Percentiles rank a stretch among this genome's conserved stretches.
Conservation (phyloP, 2,888 invertebrate genomes). For the Gari tellinella region DNA sequence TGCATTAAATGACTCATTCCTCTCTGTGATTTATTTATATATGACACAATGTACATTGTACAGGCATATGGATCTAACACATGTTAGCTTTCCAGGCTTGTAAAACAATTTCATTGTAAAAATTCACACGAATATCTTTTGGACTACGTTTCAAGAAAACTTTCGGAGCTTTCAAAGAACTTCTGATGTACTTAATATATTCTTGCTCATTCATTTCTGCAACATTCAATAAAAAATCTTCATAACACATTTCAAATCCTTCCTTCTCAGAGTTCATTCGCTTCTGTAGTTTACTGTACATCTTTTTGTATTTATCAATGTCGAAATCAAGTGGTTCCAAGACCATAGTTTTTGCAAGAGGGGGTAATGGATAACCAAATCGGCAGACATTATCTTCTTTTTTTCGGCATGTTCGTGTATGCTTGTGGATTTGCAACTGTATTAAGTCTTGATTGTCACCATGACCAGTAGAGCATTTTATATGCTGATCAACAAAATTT, state of each 20-base stretch:
- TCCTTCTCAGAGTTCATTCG: slow-evolving; percentile 28
- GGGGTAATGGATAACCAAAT: slow-evolving; percentile 18
- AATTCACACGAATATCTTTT: slow-evolving; percentile 1
- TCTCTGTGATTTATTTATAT: slow-evolving; percentile 38
- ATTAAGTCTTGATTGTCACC: background rate
- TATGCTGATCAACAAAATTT: slow-evolving; percentile 41
- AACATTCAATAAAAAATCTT: background rate
- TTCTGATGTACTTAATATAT: slow-evolving; percentile 3
- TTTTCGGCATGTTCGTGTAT: slow-evolving; percentile 24
- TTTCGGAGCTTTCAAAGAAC: slow-evolving; percentile 8
- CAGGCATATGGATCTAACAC: slow-evolving; percentile 11
- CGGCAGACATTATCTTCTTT: slow-evolving; percentile 10
- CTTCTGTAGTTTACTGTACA: slow-evolving; percentile 1
- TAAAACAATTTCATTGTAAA: slow-evolving; percentile 1
- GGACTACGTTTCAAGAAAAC: slow-evolving; percentile 15
- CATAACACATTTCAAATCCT: slow-evolving; percentile 12
- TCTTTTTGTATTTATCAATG: slow-evolving; percentile 4
- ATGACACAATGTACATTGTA: no score
- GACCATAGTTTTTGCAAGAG: slow-evolving; percentile 8
- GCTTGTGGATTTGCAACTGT: slow-evolving; percentile 17
- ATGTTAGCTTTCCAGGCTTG: slow-evolving; percentile 12
- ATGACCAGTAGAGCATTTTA: slow-evolving; percentile 31
- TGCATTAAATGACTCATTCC: slow-evolving; percentile 8
- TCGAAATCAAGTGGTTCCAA: slow-evolving; percentile 10
- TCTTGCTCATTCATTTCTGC: slow-evolving; percentile 1